A percentile compares a stretch with the other conserved stretches of the same genome.
Conservation (phyloP, 1,140 invertebrate genomes). For the Tetragnatha versicolor region DNA sequence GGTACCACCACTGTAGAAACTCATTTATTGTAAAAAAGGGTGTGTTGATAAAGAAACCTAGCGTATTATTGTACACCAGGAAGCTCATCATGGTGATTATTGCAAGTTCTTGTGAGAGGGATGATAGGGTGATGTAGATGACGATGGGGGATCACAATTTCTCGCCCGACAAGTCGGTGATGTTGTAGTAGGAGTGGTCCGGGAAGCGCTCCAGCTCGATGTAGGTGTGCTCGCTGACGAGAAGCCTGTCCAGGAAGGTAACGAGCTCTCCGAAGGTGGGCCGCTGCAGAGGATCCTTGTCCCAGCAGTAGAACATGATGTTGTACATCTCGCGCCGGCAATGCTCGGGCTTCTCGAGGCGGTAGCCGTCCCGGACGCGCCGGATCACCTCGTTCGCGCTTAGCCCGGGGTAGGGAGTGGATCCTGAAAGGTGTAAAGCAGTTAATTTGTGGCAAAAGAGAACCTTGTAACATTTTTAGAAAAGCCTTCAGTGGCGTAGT, state of each 20-base stretch:
- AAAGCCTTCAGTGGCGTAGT: too few relatives aligned
- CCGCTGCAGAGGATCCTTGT: conserved; percentile 79
- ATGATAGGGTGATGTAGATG: neutral
- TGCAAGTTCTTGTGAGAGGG: too few relatives aligned
- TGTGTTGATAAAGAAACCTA: too few relatives aligned
- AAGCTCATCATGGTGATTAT: too few relatives aligned
- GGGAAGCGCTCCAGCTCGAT: conserved; percentile 91
- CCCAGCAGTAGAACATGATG: conserved; percentile 81
- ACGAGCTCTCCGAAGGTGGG: conserved; percentile 73
- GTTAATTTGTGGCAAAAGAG: neutral
- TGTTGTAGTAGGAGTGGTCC: conserved; percentile 93
- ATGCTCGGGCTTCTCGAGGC: conserved; percentile 75
- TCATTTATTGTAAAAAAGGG: too few relatives aligned
- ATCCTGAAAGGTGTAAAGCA: conserved; percentile 68
- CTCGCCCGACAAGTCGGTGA: conserved; percentile 74
- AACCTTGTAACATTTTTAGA: too few relatives aligned
- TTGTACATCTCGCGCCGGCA: conserved; percentile 56
- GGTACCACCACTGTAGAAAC: too few relatives aligned
- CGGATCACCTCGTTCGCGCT: conserved; percentile 71
- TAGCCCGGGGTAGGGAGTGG: conserved; percentile 77
- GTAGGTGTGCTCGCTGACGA: conserved; percentile 89
- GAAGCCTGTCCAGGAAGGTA: conserved; percentile 76
- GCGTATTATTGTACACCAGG: too few relatives aligned
- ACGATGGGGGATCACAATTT: conserved; percentile 65
- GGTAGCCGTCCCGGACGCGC: conserved; percentile 72